phyloP scores from a whole-genome alignment of 2,113 vertebrate genomes.

The Sapajus apella region DNA sequence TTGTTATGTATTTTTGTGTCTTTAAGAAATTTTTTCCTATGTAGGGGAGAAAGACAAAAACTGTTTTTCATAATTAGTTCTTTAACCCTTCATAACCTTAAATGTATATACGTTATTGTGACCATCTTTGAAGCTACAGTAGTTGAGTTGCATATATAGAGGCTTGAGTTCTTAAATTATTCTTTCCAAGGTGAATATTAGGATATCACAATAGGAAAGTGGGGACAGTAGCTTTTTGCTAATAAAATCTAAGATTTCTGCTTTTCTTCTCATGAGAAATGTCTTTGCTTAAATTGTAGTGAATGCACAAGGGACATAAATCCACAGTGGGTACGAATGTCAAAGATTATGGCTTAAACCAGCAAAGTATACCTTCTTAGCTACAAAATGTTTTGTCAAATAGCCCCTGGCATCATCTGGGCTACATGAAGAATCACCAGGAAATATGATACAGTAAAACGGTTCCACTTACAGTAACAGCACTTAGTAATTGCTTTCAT shows the following conservation, averaged over 20 bases:
- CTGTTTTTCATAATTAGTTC: not conserved
- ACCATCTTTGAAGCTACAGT: not conserved
- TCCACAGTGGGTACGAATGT: not conserved
- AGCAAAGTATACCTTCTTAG: not conserved
- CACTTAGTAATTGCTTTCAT: conserved; percentile 20
- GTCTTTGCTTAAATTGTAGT: not conserved
- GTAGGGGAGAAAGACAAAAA: not conserved
- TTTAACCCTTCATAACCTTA: not conserved
- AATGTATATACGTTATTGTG: not conserved
- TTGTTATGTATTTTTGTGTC: not conserved
- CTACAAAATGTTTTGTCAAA: not conserved
- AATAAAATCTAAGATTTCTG: not conserved
- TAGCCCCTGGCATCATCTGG: not conserved
- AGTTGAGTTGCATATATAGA: not conserved
- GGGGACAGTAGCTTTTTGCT: not conserved
- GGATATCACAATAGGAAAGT: not conserved
- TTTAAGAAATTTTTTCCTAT: not conserved
- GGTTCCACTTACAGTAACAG: not conserved
- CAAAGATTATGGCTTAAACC: not conserved
- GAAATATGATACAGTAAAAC: not conserved
- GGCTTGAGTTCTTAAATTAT: not conserved
- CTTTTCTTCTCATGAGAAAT: not conserved
- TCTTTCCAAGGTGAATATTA: not conserved
- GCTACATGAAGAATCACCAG: not conserved
- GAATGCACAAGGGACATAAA: not conserved